A percentile compares a stretch with the other conserved stretches of the same genome.
phyloP scores from a whole-genome alignment of 2,888 invertebrate genomes.

The Strigamia maritima region DNA sequence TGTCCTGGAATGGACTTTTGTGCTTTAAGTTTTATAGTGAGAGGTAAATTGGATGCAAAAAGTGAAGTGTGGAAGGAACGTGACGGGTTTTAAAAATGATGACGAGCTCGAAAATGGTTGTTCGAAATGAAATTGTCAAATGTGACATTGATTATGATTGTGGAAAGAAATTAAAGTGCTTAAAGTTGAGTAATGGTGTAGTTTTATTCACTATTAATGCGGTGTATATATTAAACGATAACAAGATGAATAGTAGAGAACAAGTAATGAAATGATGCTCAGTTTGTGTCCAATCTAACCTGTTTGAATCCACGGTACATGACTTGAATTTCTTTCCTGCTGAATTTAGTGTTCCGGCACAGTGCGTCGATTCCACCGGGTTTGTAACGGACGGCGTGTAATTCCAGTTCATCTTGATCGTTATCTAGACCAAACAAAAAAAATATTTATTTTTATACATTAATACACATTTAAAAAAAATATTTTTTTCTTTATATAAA shows the following conservation, averaged over 20 bases:
- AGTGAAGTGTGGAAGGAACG: background rate
- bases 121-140: background rate
- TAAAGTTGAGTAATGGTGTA: too few relatives aligned
- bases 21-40: background rate
- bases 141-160: background rate
- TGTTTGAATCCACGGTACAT: constrained; percentile 98
- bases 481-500: too few relatives aligned
- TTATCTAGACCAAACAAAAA: constrained; percentile 31
- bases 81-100: background rate
- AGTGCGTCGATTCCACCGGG: constrained; percentile 76
- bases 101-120: background rate
- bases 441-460: too few relatives aligned
- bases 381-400: constrained; percentile 55
- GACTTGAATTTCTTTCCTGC: constrained; percentile 89
- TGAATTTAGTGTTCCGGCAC: constrained; percentile 80
- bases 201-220: too few relatives aligned
- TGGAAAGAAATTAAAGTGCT: background rate
- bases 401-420: constrained; percentile 41
- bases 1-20: background rate
- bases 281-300: constrained; percentile 56
- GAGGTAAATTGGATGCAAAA: background rate
- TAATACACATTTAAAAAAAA: too few relatives aligned
- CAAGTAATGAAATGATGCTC: background rate
- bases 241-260: background rate
- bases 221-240: background rate